Evolutionary conservation across 35 echinoderm and acorn worm species (phyloP), one percentile per base, ranked within the genome.

Genomic region (Lytechinus variegatus): DNA sequence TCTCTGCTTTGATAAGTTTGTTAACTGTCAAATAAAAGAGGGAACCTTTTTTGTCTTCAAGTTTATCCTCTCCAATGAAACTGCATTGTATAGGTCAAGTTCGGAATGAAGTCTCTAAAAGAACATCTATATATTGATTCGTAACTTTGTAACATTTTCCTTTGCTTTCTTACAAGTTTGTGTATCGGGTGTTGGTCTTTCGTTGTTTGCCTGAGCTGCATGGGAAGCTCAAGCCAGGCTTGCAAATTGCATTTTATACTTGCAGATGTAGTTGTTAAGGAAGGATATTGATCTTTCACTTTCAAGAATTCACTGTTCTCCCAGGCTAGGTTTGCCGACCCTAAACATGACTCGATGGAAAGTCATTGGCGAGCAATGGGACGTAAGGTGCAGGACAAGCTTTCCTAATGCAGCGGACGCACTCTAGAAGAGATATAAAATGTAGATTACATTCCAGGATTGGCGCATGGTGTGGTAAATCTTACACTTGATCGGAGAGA

Each of bases 401-500:
- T 79, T 7, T 79, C 66, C 66, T 79, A 79, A 79, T 79, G 66
- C 66, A 79, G 28, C 29, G 29, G 88, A 33, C 33, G 8, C 5
- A 90, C 29, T 90, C 88, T 21, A 33, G 11, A 44, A 90, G 27
- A 90, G 52, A 90, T 90, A 90, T 52, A 90, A 90, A 54, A 90
- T 90, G 88, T 12, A 90, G 88, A 90, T 90, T 90, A 90, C 88
- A 90, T 90, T 90, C 29, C 9, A 9, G 10, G 29, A 90, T 90
- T 44, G 88, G 28, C 52, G 88, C 88, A 44, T 90, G 52, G 52
- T 54, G 52, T 44, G 52, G 29, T 21, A 54, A 52, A 90, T 90
- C 52, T 90, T 33, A 90, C 88, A 90, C 88, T 90, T 90, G 88
- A 90, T 54, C 29, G 52, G 88, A 90, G 29, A 90, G 52, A 90